These are phyloP conservation scores for Portevinia maculata DNA, from an alignment of 2,888 invertebrate genomes.

Conservation along the genomic window DNA sequence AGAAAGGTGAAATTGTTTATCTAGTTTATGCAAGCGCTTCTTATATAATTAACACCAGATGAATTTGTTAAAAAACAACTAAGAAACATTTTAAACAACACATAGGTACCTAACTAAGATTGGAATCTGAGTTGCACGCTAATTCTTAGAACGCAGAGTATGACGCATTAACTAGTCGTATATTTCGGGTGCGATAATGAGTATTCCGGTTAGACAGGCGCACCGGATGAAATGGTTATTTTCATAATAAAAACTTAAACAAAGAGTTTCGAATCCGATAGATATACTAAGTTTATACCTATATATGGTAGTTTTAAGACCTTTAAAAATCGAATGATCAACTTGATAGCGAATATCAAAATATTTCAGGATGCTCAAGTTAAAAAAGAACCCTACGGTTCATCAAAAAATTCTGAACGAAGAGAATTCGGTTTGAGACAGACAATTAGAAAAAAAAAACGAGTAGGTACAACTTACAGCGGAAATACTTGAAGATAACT, in stretches of 20 bases:
- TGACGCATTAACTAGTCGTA: slow-evolving; percentile 26
- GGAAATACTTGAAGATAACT: no score
- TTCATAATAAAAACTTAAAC: not conserved
- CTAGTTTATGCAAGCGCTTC: slow-evolving; percentile 11
- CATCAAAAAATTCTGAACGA: no score
- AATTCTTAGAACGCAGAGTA: slow-evolving; percentile 24
- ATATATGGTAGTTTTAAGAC: no score
- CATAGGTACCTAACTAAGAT: slow-evolving; percentile 1
- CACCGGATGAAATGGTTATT: slow-evolving; percentile 16
- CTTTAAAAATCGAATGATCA: no score
- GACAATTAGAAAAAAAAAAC: no score
- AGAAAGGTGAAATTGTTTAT: slow-evolving; percentile 65
- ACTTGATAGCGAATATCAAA: no score
- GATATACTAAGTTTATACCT: no score
- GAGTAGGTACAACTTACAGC: no score
- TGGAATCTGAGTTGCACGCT: not conserved
- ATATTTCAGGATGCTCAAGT: no score
- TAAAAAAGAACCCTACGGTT: no score
- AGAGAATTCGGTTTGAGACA: no score
- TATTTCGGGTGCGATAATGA: slow-evolving; percentile 9
- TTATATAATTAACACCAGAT: slow-evolving; percentile 43
- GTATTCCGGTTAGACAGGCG: slow-evolving; percentile 50
- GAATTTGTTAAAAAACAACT: not conserved
- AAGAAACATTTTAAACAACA: not conserved
- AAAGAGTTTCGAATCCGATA: no score